These are phyloP conservation scores for Neodiprion virginianus DNA, from an alignment of 1,140 invertebrate species.

Conservation along the genomic window DNA sequence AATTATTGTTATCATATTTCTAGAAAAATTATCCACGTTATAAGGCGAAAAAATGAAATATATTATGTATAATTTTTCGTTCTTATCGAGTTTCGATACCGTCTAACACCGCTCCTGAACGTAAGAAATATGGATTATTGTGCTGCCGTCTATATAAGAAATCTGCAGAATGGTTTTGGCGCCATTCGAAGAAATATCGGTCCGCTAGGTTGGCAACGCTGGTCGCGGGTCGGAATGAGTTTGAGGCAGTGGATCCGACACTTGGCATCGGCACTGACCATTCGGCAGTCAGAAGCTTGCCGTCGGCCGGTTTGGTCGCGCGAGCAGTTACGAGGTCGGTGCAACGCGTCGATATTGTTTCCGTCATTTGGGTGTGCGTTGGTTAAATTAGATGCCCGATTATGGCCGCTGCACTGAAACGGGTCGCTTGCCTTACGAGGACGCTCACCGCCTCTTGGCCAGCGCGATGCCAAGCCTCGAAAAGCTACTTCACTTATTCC, in stretches of 20 bases:
- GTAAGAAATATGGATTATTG: no score
- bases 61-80: no score
- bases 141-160: background rate
- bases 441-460: slow-evolving; percentile 31
- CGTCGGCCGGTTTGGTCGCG: background rate
- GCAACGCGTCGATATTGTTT: background rate
- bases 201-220: background rate
- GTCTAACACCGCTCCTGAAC: no score
- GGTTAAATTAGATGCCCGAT: slow-evolving; percentile 6
- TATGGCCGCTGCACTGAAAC: slow-evolving; percentile 51
- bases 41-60: no score
- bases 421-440: slow-evolving; percentile 44
- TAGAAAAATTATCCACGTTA: no score
- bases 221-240: no score
- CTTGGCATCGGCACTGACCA: no score
- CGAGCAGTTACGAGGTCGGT: background rate
- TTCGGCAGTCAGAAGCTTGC: background rate
- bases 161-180: no score
- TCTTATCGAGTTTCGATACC: no score
- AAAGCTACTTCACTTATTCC: slow-evolving; percentile 61
- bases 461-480: slow-evolving; percentile 36
- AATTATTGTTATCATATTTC: no score
- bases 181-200: background rate
- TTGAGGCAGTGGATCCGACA: no score
- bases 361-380: background rate